Percentiles rank a stretch among this genome's conserved stretches.
Conservation (phyloP, 2,113 vertebrate genomes). For the Varanus komodoensis region DNA sequence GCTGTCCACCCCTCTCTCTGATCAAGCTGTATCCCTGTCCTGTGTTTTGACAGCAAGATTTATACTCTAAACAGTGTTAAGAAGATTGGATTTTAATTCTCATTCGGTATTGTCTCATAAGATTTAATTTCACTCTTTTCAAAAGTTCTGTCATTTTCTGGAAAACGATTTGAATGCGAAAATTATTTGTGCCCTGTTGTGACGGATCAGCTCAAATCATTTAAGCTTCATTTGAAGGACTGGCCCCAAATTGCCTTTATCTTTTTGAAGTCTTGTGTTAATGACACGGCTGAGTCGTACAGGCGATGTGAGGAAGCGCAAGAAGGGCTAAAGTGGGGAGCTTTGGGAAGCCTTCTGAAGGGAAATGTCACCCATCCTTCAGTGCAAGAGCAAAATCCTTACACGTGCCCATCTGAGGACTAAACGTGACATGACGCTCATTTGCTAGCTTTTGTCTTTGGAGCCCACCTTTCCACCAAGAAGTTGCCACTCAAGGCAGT, state of each 20-base stretch:
- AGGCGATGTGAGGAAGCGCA: neutral
- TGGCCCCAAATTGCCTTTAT: neutral
- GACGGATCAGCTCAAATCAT: neutral
- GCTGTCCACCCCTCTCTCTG: neutral
- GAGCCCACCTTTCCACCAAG: too few relatives aligned
- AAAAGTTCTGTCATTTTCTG: neutral
- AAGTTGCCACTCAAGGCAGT: too few relatives aligned
- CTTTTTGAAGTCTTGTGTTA: neutral
- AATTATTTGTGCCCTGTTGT: neutral
- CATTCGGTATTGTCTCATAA: neutral
- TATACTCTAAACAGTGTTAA: constrained; percentile 23
- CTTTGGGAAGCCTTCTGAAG: neutral
- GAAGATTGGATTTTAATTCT: constrained; percentile 12
- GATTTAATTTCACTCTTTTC: constrained; percentile 7
- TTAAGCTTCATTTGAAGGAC: neutral
- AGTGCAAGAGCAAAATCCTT: neutral
- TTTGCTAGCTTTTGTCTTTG: too few relatives aligned
- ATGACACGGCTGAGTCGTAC: neutral
- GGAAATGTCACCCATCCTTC: neutral
- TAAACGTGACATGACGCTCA: too few relatives aligned
- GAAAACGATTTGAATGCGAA: neutral
- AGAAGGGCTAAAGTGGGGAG: neutral
- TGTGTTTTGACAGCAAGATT: constrained; percentile 21
- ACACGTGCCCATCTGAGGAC: neutral
- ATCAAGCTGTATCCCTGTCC: neutral